Conservation (phyloP, 2,888 invertebrate species). For the Nasonia oneida region DNA sequence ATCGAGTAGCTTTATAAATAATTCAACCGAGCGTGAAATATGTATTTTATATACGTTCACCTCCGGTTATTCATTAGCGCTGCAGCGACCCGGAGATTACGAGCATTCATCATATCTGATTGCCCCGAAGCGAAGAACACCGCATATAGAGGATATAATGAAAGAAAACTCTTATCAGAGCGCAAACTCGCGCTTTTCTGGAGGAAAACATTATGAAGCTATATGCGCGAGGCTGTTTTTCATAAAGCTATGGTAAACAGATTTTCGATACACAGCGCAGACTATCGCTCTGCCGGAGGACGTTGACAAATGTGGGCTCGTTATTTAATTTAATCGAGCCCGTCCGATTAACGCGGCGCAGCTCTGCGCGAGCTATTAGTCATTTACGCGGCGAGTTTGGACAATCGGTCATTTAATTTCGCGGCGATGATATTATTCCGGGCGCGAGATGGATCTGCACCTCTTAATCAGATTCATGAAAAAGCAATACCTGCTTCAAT, state of each 20-base stretch:
- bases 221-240: neutral
- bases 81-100: neutral
- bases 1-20: neutral
- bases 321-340: neutral
- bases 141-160: neutral
- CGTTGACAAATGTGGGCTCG: neutral
- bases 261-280: neutral
- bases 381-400: neutral
- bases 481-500: neutral
- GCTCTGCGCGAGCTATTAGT: neutral
- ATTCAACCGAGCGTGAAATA: neutral
- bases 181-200: neutral
- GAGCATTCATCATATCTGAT: conserved; percentile 13
- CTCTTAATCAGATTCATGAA: neutral
- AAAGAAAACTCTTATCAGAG: too few relatives aligned
- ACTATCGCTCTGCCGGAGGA: neutral
- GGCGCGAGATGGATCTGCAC: neutral
- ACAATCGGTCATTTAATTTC: neutral
- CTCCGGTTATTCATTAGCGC: neutral
- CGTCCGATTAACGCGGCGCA: neutral
- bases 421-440: neutral
- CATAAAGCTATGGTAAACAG: neutral
- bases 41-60: neutral
- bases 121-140: neutral
- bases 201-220: neutral